Conservation (phyloP, 2,797 vertebrate species). For the Hemitrygon akajei region DNA sequence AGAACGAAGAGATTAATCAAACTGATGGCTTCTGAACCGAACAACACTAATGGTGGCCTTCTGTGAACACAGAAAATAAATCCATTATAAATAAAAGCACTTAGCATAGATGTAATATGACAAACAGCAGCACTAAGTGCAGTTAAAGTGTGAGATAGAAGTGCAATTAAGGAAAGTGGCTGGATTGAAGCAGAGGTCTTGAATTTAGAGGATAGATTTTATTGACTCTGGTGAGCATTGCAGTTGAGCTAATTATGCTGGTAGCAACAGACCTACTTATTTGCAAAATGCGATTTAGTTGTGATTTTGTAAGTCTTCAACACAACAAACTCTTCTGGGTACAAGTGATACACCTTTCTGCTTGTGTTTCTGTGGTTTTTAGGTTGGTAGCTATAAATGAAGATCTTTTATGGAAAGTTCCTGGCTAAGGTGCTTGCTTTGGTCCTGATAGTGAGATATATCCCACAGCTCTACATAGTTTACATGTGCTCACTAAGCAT, state of each 20-base stretch:
- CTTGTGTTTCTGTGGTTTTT: not conserved
- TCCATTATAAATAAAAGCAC: not conserved
- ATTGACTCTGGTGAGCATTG: not conserved
- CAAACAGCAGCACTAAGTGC: not conserved
- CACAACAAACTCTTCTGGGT: not conserved
- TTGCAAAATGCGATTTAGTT: not conserved
- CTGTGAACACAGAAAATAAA: not conserved
- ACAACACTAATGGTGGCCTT: not conserved
- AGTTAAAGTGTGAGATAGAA: not conserved
- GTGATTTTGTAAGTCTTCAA: not conserved
- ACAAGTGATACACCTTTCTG: not conserved
- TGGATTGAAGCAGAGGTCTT: not conserved
- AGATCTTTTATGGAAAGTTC: not conserved
- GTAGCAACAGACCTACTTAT: not conserved
- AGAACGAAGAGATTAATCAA: not conserved
- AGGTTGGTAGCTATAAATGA: not conserved
- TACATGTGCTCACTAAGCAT: not conserved
- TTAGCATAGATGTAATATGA: not conserved
- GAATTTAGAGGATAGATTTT: conserved; percentile 14
- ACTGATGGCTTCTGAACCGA: not conserved
- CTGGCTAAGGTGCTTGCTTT: not conserved
- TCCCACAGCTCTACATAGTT: not conserved
- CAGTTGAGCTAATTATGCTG: not conserved
- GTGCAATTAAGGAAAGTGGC: conserved; percentile 3
- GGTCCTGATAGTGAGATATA: not conserved